Evolutionary conservation across 2,888 invertebrate species (phyloP).

Genomic region (Aproaerema taeniolella): DNA sequence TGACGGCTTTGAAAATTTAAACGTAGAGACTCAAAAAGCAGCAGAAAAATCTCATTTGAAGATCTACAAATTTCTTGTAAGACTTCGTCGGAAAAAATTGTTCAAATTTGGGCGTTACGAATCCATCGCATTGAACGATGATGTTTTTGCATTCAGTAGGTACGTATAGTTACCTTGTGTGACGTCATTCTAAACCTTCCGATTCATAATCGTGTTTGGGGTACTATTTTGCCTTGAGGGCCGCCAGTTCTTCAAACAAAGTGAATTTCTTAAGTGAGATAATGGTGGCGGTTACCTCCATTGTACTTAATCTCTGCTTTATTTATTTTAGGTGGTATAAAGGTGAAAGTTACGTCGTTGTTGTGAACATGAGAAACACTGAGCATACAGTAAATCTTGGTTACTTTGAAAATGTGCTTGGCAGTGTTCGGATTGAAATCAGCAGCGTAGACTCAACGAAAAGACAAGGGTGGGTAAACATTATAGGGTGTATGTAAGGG

Average conservation of each 20-base stretch:
- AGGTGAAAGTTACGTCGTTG: constrained; percentile 49
- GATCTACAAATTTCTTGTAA: constrained; percentile 77
- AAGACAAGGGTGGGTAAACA: constrained; percentile 46
- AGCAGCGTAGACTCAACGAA: constrained; percentile 51
- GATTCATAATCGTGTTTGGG: too few relatives aligned
- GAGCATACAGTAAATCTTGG: constrained; percentile 46
- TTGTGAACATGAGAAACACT: constrained; percentile 69
- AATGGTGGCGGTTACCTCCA: too few relatives aligned
- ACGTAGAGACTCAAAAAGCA: constrained; percentile 73
- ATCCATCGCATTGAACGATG: constrained; percentile 65
- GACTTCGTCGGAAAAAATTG: constrained; percentile 70
- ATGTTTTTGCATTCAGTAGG: constrained; percentile 77
- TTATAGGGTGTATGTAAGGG: too few relatives aligned
- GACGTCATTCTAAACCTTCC: too few relatives aligned
- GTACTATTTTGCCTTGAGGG: too few relatives aligned
- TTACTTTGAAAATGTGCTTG: constrained; percentile 56
- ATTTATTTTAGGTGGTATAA: constrained; percentile 53
- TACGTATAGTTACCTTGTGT: too few relatives aligned
- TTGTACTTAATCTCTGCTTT: background rate
- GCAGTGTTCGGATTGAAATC: constrained; percentile 66
- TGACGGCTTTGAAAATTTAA: constrained; percentile 76
- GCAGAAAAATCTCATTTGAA: constrained; percentile 76
- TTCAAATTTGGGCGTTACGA: constrained; percentile 73
- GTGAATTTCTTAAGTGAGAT: too few relatives aligned
- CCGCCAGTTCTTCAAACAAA: too few relatives aligned